These are phyloP conservation scores for Danio aesculapii DNA, from an alignment of 2,797 vertebrate genomes.

Conservation along the genomic window DNA sequence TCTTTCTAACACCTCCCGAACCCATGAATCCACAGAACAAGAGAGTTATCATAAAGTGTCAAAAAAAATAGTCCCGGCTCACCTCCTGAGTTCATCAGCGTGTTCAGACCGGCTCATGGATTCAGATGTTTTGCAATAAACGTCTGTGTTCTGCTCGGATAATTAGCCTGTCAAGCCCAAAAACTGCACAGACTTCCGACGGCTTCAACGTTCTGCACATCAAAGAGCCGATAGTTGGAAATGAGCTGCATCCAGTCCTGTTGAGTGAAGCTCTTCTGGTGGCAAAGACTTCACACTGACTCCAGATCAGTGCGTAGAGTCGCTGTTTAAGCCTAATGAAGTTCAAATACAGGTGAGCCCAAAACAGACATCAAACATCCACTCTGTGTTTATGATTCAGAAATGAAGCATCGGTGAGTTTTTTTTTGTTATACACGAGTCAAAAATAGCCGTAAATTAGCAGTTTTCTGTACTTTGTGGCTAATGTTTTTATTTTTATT, in stretches of 20 bases:
- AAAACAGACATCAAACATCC: not conserved
- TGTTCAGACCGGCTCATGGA: constrained; percentile 23
- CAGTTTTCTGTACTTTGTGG: too few species aligned
- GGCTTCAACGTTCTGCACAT: constrained; percentile 59
- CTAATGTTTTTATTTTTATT: too few species aligned
- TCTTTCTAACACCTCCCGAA: too few species aligned
- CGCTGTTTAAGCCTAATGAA: not conserved
- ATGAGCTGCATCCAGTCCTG: constrained; percentile 70
- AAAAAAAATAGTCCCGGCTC: too few species aligned
- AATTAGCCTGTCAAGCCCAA: constrained; percentile 44
- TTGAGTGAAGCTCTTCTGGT: constrained; percentile 14
- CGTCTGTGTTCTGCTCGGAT: constrained; percentile 17
- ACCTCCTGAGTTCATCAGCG: not conserved
- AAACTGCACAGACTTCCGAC: constrained; percentile 34
- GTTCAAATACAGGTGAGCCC: not conserved
- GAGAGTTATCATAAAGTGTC: too few species aligned
- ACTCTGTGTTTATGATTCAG: not conserved
- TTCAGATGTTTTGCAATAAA: constrained; percentile 38
- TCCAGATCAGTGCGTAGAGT: not conserved
- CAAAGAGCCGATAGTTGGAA: constrained; percentile 72
- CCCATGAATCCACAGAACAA: too few species aligned
- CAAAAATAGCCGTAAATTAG: too few species aligned
- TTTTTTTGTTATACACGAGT: too few species aligned
- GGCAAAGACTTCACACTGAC: not conserved
- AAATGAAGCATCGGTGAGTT: too few species aligned